Conservation (phyloP, 2,113 vertebrate species). For the Sceloporus undulatus region DNA sequence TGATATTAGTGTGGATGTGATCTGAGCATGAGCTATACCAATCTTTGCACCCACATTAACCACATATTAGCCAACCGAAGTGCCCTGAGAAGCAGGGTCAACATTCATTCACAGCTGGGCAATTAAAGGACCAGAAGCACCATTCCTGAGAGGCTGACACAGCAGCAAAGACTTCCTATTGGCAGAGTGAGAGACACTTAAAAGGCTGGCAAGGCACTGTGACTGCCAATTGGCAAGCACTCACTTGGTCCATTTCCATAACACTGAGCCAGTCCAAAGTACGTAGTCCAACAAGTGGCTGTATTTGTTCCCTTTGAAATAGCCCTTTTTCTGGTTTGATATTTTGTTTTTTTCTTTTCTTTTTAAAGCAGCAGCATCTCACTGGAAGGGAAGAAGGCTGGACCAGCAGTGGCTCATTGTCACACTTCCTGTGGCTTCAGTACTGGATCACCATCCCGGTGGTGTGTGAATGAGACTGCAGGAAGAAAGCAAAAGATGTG, state of each 20-base stretch:
- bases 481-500: slow-evolving; percentile 11
- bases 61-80: neutral
- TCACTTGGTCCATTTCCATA: neutral
- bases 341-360: neutral
- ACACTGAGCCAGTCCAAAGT: neutral
- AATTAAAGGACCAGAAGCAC: neutral
- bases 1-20: neutral
- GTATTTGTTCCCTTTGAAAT: neutral
- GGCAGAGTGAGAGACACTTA: neutral
- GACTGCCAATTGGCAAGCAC: neutral
- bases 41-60: neutral
- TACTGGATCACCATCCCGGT: slow-evolving; percentile 67
- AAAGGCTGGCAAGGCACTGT: neutral
- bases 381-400: neutral
- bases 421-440: slow-evolving; percentile 41
- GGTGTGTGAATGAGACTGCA: slow-evolving; percentile 69
- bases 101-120: neutral
- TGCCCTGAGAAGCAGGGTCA: neutral
- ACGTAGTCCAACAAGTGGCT: neutral
- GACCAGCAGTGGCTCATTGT: neutral
- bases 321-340: no score
- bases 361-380: neutral
- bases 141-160: neutral
- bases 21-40: neutral
- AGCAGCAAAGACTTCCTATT: neutral